Evolutionary conservation across 1,140 invertebrate genomes (phyloP), one percentile per base, ranked within the genome.

Genomic region (Kradibia gibbosae): DNA sequence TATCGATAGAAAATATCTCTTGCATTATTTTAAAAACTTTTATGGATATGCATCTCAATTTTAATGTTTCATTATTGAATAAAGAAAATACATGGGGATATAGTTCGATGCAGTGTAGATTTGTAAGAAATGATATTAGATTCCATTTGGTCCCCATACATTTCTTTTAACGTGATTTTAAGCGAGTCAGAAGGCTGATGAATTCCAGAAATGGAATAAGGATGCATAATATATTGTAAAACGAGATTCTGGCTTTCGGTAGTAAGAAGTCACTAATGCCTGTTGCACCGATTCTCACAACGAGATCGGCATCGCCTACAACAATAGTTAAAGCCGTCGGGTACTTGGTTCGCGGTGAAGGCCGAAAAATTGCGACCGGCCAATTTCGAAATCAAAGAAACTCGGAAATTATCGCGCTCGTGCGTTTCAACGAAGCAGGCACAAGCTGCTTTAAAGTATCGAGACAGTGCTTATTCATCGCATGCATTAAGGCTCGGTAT

Each of bases 321-420:
- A 74, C n/a, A 36, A 53, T 53, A 53, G 50, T 11, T 17, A 53
- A 36, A 48, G 36, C 22, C 71, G 22, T 28, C 22, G n/a, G 53
- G 34, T 17, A n/a, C 34, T n/a, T 11, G n/a, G n/a, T n/a, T n/a
- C n/a, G n/a, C 60, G 60, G 4, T 34, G 11, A 34, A 2, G 31
- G 4, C 4, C 4, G 55, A 57, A 45, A 62, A 76, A 76, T 76
- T 76, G 57, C 42, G 42, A 34, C 15, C n/a, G n/a, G 3, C 13
- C 53, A 75, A 36, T 77, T 65, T 77, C 74, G 17, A 77, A 77
- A 48, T 77, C 53, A 77, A 77, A 65, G 57, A 77, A 77, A 34
- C 13, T 13, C 39, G 11, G 3, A 50, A 77, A 77, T 62, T 57
- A 65, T 28, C 39, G 10, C 22, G 5, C 10, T 36, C 25, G 36